phyloP scores from a whole-genome alignment of 2,888 invertebrate genomes.

The Bimastos eiseni region DNA sequence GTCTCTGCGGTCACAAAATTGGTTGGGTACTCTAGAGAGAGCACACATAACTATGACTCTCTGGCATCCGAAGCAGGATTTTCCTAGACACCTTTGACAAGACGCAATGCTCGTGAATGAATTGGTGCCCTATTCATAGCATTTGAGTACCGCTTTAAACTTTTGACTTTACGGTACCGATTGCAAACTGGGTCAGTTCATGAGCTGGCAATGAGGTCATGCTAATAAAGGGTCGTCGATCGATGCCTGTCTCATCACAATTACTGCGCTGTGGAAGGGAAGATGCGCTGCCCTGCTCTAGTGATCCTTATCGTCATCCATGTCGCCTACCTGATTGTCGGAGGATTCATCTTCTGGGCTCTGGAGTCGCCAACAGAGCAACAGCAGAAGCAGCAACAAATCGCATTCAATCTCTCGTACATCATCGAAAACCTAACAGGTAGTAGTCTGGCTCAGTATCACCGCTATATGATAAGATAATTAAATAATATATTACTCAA shows the following conservation, averaged over 20 bases:
- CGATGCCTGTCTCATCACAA: background rate
- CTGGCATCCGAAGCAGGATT: no score
- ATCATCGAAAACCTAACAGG: background rate
- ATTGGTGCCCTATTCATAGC: no score
- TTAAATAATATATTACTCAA: no score
- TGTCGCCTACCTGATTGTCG: background rate
- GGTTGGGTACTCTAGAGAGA: background rate
- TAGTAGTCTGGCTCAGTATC: background rate
- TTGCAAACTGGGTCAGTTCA: background rate
- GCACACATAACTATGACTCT: no score
- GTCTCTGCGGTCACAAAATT: no score
- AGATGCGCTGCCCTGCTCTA: background rate
- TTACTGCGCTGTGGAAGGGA: background rate
- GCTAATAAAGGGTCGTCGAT: no score
- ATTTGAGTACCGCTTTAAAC: no score
- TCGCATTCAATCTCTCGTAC: background rate
- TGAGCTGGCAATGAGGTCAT: no score
- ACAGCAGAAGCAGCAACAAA: background rate
- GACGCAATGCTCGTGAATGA: no score
- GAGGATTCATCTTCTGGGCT: background rate
- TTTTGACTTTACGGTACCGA: background rate
- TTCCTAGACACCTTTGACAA: no score
- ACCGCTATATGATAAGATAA: no score
- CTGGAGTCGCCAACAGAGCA: background rate
- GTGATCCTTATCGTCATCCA: background rate